Evolutionary conservation across 2,797 vertebrate genomes (phyloP).

Genomic region (Catostomus latipinnis): DNA sequence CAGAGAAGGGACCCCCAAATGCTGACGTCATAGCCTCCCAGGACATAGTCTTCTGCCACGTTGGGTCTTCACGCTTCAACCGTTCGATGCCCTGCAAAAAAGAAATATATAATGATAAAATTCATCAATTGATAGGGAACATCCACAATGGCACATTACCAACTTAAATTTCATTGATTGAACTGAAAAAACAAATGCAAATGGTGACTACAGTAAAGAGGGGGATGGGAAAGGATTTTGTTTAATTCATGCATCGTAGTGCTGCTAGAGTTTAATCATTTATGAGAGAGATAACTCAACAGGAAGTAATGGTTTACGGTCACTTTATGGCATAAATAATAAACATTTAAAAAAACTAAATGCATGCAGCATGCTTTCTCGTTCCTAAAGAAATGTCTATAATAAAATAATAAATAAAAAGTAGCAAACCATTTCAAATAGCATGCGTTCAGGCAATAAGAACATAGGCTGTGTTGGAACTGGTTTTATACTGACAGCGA

Average conservation of each 20-base stretch:
- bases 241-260: constrained; percentile 12
- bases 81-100: constrained; percentile 89
- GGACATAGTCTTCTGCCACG: constrained; percentile 80
- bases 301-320: constrained; percentile 9
- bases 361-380: constrained; percentile 67
- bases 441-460: constrained; percentile 45
- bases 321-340: constrained; percentile 4
- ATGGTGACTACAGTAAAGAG: constrained; percentile 17
- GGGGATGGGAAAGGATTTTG: constrained; percentile 23
- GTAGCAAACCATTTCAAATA: neutral
- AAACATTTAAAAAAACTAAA: neutral
- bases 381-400: constrained; percentile 12
- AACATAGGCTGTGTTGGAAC: constrained; percentile 21
- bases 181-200: constrained; percentile 41
- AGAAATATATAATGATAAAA: constrained; percentile 12
- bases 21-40: constrained; percentile 85
- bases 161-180: constrained; percentile 31
- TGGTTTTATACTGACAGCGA: neutral
- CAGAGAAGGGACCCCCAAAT: constrained; percentile 84
- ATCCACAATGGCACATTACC: neutral
- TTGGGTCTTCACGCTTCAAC: constrained; percentile 88
- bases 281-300: neutral
- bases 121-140: constrained; percentile 8
- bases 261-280: no score
- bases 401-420: constrained; percentile 12